Evolutionary conservation across 2,797 vertebrate genomes (phyloP).

Genomic region (Megalops cyprinoides): DNA sequence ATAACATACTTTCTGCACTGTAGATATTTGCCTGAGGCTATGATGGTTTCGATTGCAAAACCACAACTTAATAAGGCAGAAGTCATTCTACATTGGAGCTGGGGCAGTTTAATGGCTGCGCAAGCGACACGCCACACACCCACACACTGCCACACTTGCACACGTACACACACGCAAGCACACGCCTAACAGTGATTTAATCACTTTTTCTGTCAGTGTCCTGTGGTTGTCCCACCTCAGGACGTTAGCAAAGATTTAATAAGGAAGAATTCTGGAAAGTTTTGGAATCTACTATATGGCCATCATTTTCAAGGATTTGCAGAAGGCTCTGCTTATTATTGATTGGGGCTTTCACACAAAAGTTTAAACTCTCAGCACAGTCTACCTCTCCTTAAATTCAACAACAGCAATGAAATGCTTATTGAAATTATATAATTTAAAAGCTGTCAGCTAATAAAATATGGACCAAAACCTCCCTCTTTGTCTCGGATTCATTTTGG

Average conservation of each 20-base stretch:
- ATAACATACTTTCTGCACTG: constrained; percentile 76
- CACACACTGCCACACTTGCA: constrained; percentile 40
- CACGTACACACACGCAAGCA: constrained; percentile 8
- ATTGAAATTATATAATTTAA: not conserved
- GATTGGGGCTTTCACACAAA: no score
- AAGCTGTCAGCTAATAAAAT: not conserved
- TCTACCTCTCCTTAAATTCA: no score
- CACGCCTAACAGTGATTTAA: not conserved
- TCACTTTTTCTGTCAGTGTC: not conserved
- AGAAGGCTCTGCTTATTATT: no score
- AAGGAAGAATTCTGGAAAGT: no score
- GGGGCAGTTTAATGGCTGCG: constrained; percentile 32
- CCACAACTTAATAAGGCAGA: constrained; percentile 65
- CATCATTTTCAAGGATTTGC: no score
- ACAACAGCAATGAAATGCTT: not conserved
- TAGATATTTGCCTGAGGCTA: constrained; percentile 86
- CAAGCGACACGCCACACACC: constrained; percentile 33
- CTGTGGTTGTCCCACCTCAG: no score
- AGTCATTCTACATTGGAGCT: constrained; percentile 33
- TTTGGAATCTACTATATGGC: no score
- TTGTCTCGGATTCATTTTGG: not conserved
- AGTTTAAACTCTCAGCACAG: no score
- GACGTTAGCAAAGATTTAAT: no score
- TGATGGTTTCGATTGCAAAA: constrained; percentile 93
- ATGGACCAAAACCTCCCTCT: no score